Evolutionary conservation across 2,888 invertebrate genomes (phyloP).

Genomic region (Macrophya alboannulata): DNA sequence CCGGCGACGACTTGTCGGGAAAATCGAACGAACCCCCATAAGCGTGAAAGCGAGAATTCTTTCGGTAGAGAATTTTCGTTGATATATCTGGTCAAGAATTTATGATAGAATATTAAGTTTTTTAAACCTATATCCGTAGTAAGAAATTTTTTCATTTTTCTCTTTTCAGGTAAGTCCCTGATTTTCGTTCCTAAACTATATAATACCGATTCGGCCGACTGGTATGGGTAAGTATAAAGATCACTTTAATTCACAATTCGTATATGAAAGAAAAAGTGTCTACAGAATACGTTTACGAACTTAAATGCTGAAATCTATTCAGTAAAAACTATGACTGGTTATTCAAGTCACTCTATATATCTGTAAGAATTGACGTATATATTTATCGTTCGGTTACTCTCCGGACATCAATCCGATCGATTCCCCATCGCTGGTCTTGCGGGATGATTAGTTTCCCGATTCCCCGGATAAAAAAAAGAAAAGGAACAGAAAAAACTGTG

Average conservation of each 20-base stretch:
- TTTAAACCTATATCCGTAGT: background rate
- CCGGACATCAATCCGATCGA: constrained; percentile 14
- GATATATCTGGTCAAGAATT: background rate
- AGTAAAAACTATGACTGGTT: background rate
- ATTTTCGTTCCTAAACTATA: background rate
- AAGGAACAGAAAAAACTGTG: background rate
- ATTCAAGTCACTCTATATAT: background rate
- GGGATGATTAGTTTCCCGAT: constrained; percentile 24
- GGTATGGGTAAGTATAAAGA: background rate
- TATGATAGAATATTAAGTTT: background rate
- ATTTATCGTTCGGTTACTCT: background rate
- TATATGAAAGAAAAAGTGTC: background rate
- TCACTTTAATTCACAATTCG: no score
- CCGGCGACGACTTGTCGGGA: constrained; percentile 33
- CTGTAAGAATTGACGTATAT: background rate
- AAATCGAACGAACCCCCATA: constrained; percentile 28
- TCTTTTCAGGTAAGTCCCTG: constrained; percentile 41
- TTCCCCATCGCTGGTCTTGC: background rate
- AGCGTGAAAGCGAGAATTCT: background rate
- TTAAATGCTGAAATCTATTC: background rate
- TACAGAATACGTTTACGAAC: background rate
- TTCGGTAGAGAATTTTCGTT: background rate
- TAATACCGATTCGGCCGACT: background rate
- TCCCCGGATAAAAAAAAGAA: background rate
- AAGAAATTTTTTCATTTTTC: background rate